Conservation (phyloP, 2,113 vertebrate species). For the Stegostoma tigrinum region DNA sequence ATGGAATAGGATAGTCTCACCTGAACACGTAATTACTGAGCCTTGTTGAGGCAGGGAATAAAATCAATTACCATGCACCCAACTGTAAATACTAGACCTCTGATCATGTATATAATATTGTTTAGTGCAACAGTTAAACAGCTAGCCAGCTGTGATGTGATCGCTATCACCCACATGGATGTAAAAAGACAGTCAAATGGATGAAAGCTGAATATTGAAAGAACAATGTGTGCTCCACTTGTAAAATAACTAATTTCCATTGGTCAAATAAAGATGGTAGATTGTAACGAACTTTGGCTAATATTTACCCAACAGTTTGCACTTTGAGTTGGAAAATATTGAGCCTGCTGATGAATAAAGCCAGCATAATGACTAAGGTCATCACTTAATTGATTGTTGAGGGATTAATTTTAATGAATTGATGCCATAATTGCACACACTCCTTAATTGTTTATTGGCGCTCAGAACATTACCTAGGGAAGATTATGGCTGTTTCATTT, state of each 20-base stretch:
- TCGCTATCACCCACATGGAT: not conserved
- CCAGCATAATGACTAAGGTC: not conserved
- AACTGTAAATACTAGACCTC: not conserved
- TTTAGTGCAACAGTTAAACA: not conserved
- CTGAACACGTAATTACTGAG: not conserved
- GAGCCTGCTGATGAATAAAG: not conserved
- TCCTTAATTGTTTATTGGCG: not conserved
- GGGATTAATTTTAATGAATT: not conserved
- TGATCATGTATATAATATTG: not conserved
- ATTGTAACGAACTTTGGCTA: not conserved
- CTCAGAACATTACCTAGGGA: not conserved
- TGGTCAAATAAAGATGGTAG: not conserved
- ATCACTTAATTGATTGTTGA: not conserved
- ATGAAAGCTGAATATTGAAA: not conserved
- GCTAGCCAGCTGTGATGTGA: not conserved
- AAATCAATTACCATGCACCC: not conserved
- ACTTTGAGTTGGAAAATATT: not conserved
- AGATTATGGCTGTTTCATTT: not conserved
- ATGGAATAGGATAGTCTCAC: not conserved
- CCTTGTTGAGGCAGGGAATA: not conserved
- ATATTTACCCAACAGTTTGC: not conserved
- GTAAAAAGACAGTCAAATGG: not conserved
- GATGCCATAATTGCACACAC: not conserved
- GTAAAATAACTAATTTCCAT: not conserved
- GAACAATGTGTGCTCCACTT: not conserved